These are phyloP conservation scores for Cantharis flavilabris DNA, from an alignment of 2,888 invertebrate species.

Conservation along the genomic window DNA sequence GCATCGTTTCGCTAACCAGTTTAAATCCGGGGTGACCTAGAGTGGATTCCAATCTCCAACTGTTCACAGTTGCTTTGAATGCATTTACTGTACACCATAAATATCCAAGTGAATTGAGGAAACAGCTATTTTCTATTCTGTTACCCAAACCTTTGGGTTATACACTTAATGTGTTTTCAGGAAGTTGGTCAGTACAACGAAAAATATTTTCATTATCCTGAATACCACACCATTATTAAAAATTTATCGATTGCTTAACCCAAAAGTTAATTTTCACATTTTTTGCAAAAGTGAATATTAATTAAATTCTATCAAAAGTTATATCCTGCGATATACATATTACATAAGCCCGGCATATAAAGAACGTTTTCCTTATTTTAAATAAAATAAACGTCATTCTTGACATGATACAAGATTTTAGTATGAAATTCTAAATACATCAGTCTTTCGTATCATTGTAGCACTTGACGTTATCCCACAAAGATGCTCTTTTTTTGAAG, in stretches of 20 bases:
- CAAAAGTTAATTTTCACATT: too few relatives aligned
- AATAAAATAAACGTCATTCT: not conserved
- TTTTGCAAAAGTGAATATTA: not conserved
- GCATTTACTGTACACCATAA: constrained; percentile 17
- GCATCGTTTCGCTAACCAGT: not conserved
- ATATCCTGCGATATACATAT: not conserved
- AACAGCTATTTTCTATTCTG: constrained; percentile 20
- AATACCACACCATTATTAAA: constrained; percentile 2
- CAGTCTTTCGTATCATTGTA: not conserved
- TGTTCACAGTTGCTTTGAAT: constrained; percentile 19
- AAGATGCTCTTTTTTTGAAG: not conserved
- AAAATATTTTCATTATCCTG: not conserved
- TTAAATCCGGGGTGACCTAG: constrained; percentile 5
- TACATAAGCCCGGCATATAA: not conserved
- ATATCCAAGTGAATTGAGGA: constrained; percentile 15
- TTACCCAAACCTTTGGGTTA: constrained; percentile 10
- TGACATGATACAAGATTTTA: not conserved
- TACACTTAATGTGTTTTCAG: constrained; percentile 19
- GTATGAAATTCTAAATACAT: not conserved
- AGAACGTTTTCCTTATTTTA: not conserved
- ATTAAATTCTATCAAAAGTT: not conserved
- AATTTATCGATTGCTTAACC: not conserved
- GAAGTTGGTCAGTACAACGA: constrained; percentile 5
- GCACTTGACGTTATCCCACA: not conserved
- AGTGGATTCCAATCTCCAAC: constrained; percentile 14